Evolutionary conservation across 2,888 invertebrate species (phyloP), one percentile per base, ranked within the genome.

Genomic region (Dicycla oo): DNA sequence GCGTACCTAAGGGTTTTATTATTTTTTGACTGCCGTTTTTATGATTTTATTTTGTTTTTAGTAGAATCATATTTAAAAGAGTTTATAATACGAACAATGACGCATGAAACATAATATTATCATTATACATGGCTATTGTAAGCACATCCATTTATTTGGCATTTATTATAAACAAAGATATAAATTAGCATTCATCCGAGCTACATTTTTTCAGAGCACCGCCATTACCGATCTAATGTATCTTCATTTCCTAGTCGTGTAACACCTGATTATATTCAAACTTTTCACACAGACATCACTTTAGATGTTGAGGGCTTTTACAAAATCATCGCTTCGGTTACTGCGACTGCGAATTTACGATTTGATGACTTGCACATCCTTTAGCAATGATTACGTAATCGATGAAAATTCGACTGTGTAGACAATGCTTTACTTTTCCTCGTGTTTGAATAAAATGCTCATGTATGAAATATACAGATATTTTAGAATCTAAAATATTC

Each of bases 161-260:
- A 62, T 58, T 69, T 71, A 47, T 47, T 49, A 34, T 43, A 45
- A 68, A 13, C 3, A 38, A 26, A 66, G 18, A 56, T 58, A 73
- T 80, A 69, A 68, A 78, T 67, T 53, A 63, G 20, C 43, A 71
- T 78, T 58, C 34, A 78, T 70, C 23, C 2, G 47, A 53, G 20
- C 7, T 15, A 65, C 43, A 68, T 60, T 68, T 78, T 73, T 63
- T 47, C 69, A 7, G 53, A 68, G 2, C 75, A 62, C 20, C 23
- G 65, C 69, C 65, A 73, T 78, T 81, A 67, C n/a, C 4, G 34
- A 38, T 68, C 3, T 56, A 65, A 73, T 66, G 34, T 70, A 38
- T 76, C 56, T 63, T 67, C 85, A 75, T 75, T 85, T 85, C 85
- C 85, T 78, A 62, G 73, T 85, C 75, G n/a, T 45, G 1, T 79